These are phyloP conservation scores for Heterodera schachtii DNA, from an alignment of 1,140 invertebrate genomes.

Conservation along the genomic window DNA sequence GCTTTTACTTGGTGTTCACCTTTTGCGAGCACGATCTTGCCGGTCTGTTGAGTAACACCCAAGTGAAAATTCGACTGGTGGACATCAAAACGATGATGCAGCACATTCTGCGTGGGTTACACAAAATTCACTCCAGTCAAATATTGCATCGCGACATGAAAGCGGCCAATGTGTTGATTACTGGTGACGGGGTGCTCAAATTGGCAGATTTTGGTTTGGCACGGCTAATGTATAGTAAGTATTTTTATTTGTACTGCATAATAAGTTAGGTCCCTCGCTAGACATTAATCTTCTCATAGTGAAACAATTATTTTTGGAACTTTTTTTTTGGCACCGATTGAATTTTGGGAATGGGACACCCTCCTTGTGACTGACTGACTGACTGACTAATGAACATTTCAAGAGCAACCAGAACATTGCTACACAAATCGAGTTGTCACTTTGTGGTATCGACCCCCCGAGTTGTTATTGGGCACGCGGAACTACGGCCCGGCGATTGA, in stretches of 20 bases:
- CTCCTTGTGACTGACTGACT: too few relatives aligned
- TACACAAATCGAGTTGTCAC: slow-evolving; percentile 98
- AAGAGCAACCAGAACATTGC: slow-evolving; percentile 66
- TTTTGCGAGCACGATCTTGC: slow-evolving; percentile 99
- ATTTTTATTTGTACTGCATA: background rate
- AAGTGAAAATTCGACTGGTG: slow-evolving; percentile 90
- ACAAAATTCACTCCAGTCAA: slow-evolving; percentile 54
- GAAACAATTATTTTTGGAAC: too few relatives aligned
- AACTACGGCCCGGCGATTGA: slow-evolving; percentile 96
- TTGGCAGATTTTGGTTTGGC: slow-evolving; percentile 71
- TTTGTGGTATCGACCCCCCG: slow-evolving; percentile 93
- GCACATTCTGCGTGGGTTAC: slow-evolving; percentile 84
- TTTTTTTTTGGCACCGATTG: too few relatives aligned
- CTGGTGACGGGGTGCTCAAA: slow-evolving; percentile 83
- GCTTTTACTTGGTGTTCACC: slow-evolving; percentile 96
- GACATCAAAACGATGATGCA: slow-evolving; percentile 98
- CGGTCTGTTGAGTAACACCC: slow-evolving; percentile 89
- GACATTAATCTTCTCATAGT: too few relatives aligned
- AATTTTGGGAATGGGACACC: too few relatives aligned
- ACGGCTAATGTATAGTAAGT: slow-evolving; percentile 46
- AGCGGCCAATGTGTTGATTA: slow-evolving; percentile 96
- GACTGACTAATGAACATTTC: background rate
- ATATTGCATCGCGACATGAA: slow-evolving; percentile 84
- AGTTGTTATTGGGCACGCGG: slow-evolving; percentile 83
- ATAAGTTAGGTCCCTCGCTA: background rate